Evolutionary conservation across 2,113 vertebrate species (phyloP), one percentile per base, ranked within the genome.

Genomic region (Misgurnus mizolepis): DNA sequence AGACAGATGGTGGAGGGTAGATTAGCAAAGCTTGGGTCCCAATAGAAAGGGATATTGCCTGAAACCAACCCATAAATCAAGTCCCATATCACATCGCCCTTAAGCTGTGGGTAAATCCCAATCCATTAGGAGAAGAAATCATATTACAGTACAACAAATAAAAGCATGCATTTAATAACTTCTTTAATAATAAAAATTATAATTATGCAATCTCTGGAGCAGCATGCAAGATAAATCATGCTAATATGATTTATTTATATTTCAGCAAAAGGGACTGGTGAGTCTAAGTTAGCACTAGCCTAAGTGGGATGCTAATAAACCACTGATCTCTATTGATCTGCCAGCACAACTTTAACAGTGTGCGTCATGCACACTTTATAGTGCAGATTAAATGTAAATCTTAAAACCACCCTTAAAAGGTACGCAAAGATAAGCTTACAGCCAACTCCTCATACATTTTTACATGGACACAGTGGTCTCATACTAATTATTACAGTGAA

Each of bases 401-500:
- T 2, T 34, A 34, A 34, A 34, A 34, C 27, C 27, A 34, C 2
- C 62, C 14, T 58, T 7, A 58, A n/a, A 17, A 50, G 64, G 53
- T 62, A 68, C n/a, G 5, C 66, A 80, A 39, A 75, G 6, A 11
- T 45, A 41, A 80, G 80, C 14, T 83, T 82, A 85, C 69, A 83
- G 45, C 55, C n/a, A 27, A 5, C 62, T 17, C 43, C 81, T 64
- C 4, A 43, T 68, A 69, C 61, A 61, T 12, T 70, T 82, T 50
- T 83, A 79, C 78, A 85, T 76, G 66, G 66, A 74, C 68, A 79
- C 70, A 86, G 49, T 70, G 69, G 17, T 75, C 17, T 14, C 1
- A 50, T 82, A 14, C 71, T 39, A 39, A 49, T 87, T 86, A 88
- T 88, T 88, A 22, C 22, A 34, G 5, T 60, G 39, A 78, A 69